phyloP scores from a whole-genome alignment of 2,113 vertebrate species.

The Mobula hypostoma region DNA sequence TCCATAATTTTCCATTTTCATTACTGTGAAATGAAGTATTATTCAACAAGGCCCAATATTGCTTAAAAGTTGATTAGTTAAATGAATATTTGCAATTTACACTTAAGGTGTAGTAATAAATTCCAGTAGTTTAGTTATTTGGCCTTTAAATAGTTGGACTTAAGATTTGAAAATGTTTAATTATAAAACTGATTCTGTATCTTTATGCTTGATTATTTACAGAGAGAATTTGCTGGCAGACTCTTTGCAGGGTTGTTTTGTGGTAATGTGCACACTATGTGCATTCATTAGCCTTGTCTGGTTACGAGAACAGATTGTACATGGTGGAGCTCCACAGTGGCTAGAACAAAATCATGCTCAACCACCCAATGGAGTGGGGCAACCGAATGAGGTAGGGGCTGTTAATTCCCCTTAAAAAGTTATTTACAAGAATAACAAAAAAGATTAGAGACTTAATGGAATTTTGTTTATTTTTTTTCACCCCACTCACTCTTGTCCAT shows the following conservation, averaged over 20 bases:
- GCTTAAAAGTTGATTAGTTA: not conserved
- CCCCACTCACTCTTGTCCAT: not conserved
- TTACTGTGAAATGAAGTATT: not conserved
- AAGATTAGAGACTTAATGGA: too few relatives aligned
- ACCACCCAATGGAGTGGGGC: constrained; percentile 69
- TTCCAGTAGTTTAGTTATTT: too few relatives aligned
- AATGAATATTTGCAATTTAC: not conserved
- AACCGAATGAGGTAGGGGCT: constrained; percentile 70
- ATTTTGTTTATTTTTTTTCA: not conserved
- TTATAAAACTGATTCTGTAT: not conserved
- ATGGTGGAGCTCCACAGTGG: constrained; percentile 89
- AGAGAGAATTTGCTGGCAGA: constrained; percentile 92
- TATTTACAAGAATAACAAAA: too few relatives aligned
- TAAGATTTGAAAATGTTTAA: not conserved
- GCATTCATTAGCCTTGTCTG: constrained; percentile 96
- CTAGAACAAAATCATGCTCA: constrained; percentile 80
- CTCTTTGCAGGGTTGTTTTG: constrained; percentile 93
- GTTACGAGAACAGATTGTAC: constrained; percentile 92
- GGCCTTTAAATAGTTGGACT: not conserved
- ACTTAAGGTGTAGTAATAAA: not conserved
- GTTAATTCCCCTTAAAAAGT: not conserved
- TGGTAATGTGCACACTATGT: constrained; percentile 93
- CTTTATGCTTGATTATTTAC: constrained; percentile 38
- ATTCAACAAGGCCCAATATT: not conserved
- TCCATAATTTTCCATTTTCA: not conserved